phyloP scores from a whole-genome alignment of 2,797 vertebrate species.

The Silurus aristotelis region DNA sequence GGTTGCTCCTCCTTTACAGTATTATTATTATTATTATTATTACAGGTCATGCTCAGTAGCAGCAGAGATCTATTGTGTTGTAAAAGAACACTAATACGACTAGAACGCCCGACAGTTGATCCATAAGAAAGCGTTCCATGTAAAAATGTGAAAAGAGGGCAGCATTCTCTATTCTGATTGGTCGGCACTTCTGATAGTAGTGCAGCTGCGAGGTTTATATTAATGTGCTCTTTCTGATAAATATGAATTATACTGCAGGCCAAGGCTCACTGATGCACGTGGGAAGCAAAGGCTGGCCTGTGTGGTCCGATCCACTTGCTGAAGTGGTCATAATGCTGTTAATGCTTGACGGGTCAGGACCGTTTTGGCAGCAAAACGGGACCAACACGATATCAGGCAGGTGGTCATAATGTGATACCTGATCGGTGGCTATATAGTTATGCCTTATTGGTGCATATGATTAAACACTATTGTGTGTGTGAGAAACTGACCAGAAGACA shows the following conservation, averaged over 20 bases:
- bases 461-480: neutral
- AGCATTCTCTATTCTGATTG: constrained; percentile 12
- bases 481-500: constrained; percentile 78
- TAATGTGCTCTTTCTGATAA: neutral
- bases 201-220: neutral
- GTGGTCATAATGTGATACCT: too few species aligned
- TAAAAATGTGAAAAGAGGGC: too few species aligned
- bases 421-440: too few species aligned
- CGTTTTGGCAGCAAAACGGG: too few species aligned
- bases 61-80: neutral
- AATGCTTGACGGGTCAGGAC: too few species aligned
- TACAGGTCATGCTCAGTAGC: constrained; percentile 16
- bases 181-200: neutral
- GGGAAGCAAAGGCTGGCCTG: too few species aligned
- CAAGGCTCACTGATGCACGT: too few species aligned
- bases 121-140: neutral
- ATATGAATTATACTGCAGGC: neutral
- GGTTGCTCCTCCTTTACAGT: neutral
- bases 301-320: too few species aligned
- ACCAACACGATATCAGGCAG: too few species aligned
- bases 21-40: neutral
- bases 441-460: too few species aligned
- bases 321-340: too few species aligned
- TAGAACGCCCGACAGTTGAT: neutral
- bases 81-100: neutral